Conservation (phyloP, 2,113 vertebrate genomes). For the Cephalophus harveyi region DNA sequence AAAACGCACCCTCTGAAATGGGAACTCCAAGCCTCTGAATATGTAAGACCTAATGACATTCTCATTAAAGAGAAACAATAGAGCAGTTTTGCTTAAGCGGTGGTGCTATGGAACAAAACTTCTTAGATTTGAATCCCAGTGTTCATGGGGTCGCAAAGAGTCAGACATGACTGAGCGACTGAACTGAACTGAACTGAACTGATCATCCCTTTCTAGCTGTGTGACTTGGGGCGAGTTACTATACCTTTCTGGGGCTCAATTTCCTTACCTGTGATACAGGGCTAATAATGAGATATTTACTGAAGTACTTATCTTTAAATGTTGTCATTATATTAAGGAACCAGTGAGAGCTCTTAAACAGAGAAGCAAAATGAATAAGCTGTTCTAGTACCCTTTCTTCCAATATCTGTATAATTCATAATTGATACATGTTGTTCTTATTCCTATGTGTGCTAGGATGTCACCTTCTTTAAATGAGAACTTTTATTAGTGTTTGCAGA, state of each 20-base stretch:
- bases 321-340: not conserved
- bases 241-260: not conserved
- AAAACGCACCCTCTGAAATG: not conserved
- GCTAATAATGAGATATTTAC: slow-evolving; percentile 12
- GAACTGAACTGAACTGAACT: too few relatives aligned
- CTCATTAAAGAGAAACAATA: not conserved
- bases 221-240: not conserved
- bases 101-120: not conserved
- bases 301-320: not conserved
- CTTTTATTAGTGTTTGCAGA: not conserved
- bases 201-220: not conserved
- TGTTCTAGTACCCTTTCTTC: not conserved
- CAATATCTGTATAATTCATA: not conserved
- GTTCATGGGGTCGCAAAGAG: too few relatives aligned
- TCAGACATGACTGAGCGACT: too few relatives aligned
- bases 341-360: not conserved
- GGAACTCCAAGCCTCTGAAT: not conserved
- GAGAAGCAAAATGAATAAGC: not conserved
- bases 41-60: not conserved
- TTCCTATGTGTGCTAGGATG: not conserved
- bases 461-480: not conserved
- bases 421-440: not conserved
- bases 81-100: not conserved
- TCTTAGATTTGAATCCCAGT: not conserved
- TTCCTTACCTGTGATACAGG: not conserved